Conservation (phyloP, 1,140 invertebrate species). For the Penaeus chinensis region DNA sequence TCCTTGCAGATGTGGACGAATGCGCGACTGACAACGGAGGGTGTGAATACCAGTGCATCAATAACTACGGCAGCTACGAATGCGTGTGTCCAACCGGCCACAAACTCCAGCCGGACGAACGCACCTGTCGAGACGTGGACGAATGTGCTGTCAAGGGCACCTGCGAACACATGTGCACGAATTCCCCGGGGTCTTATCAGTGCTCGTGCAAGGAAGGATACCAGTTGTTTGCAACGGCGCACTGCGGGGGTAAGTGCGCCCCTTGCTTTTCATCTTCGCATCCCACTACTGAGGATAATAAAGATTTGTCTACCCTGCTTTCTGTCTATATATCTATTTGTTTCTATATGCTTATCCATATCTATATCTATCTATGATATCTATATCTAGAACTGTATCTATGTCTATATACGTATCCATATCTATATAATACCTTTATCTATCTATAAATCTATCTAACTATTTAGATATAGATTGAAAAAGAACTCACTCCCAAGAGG, state of each 20-base stretch:
- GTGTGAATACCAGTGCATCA: slow-evolving; percentile 72
- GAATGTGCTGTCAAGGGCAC: slow-evolving; percentile 65
- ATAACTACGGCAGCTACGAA: slow-evolving; percentile 66
- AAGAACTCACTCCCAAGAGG: too few relatives aligned
- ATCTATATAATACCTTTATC: too few relatives aligned
- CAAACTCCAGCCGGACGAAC: slow-evolving; percentile 49
- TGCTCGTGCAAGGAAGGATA: slow-evolving; percentile 68
- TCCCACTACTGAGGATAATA: not conserved
- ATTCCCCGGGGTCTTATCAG: slow-evolving; percentile 70
- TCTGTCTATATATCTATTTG: too few relatives aligned
- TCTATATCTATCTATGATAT: too few relatives aligned
- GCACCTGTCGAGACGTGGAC: slow-evolving; percentile 57
- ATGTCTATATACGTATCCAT: too few relatives aligned
- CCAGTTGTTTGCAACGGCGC: slow-evolving; percentile 22
- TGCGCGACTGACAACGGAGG: slow-evolving; percentile 30
- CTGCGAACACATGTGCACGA: slow-evolving; percentile 72
- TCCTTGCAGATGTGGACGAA: slow-evolving; percentile 69
- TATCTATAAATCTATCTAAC: too few relatives aligned
- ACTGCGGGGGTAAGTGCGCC: slow-evolving; percentile 38
- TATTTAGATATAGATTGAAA: too few relatives aligned
- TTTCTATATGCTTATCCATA: too few relatives aligned
- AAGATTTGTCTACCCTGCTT: slow-evolving; percentile 2
- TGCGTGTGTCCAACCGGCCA: slow-evolving; percentile 56
- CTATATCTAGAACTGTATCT: too few relatives aligned
- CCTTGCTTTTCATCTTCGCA: not conserved